Evolutionary conservation across 1,140 invertebrate species (phyloP).

Genomic region (Whitmania pigra): DNA sequence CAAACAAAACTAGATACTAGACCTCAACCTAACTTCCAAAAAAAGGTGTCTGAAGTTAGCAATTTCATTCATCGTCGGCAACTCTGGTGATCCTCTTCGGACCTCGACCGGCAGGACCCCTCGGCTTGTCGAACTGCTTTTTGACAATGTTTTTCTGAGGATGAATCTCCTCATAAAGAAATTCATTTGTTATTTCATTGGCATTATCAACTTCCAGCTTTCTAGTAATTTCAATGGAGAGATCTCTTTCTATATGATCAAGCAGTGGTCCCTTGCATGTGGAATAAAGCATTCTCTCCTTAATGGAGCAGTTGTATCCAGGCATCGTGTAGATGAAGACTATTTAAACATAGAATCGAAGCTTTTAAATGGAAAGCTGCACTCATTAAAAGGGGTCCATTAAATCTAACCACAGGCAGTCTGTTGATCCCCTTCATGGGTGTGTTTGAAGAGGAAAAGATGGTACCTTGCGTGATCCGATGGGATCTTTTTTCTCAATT

Average conservation of each 20-base stretch:
- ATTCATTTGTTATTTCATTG: slow-evolving; percentile 68
- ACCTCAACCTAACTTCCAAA: not conserved
- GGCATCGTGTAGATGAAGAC: slow-evolving; percentile 97
- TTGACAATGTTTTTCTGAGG: slow-evolving; percentile 77
- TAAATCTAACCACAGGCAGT: slow-evolving; percentile 59
- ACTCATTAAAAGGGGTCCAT: not conserved
- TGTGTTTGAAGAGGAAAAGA: slow-evolving; percentile 77
- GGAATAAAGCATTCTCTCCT: slow-evolving; percentile 93
- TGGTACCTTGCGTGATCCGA: slow-evolving; percentile 76
- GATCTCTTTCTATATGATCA: slow-evolving; percentile 51
- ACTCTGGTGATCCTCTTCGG: slow-evolving; percentile 70
- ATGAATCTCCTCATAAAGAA: slow-evolving; percentile 80
- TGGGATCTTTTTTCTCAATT: slow-evolving; percentile 64
- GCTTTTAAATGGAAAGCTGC: too few species aligned
- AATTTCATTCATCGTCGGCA: slow-evolving; percentile 13
- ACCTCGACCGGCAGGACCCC: slow-evolving; percentile 78
- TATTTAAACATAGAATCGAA: slow-evolving; percentile 45
- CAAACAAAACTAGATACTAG: not conserved
- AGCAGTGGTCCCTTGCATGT: slow-evolving; percentile 81
- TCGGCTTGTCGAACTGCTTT: slow-evolving; percentile 85
- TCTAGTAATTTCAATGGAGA: slow-evolving; percentile 63
- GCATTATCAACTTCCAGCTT: slow-evolving; percentile 86
- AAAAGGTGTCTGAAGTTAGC: not conserved
- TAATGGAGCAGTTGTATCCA: slow-evolving; percentile 79
- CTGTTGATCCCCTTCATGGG: slow-evolving; percentile 74